Evolutionary conservation across 2,113 vertebrate species (phyloP).

Genomic region (Pelodiscus sinensis): DNA sequence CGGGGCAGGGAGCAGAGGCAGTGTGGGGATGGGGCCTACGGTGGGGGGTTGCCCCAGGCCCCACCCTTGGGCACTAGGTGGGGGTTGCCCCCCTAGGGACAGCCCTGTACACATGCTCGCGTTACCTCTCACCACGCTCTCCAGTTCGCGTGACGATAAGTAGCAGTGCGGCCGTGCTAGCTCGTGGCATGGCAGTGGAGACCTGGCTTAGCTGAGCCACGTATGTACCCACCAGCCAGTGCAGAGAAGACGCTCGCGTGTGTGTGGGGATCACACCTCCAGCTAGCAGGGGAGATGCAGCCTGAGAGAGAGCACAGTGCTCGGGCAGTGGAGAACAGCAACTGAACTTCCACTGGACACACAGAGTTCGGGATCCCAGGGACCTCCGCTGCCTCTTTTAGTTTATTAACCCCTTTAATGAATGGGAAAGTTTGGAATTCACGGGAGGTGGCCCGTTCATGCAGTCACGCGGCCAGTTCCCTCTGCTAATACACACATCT

Average conservation of each 20-base stretch:
- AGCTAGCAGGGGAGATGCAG: background rate
- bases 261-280: background rate
- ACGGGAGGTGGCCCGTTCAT: background rate
- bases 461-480: background rate
- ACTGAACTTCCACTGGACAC: background rate
- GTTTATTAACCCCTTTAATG: background rate
- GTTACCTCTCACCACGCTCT: no score
- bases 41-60: no score
- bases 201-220: background rate
- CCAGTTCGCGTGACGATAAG: background rate
- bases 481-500: fast-evolving
- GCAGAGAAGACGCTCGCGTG: background rate
- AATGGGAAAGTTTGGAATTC: background rate
- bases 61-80: no score
- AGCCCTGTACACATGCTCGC: no score
- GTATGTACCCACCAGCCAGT: no score
- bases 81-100: no score
- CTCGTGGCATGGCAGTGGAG: background rate
- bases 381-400: background rate
- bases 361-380: background rate
- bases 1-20: no score
- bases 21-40: no score
- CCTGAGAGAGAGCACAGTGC: background rate
- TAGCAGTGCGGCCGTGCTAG: background rate
- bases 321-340: background rate